Base-by-base conservation (phyloP, 2,888 invertebrate genomes). In the Elegia similella region DNA sequence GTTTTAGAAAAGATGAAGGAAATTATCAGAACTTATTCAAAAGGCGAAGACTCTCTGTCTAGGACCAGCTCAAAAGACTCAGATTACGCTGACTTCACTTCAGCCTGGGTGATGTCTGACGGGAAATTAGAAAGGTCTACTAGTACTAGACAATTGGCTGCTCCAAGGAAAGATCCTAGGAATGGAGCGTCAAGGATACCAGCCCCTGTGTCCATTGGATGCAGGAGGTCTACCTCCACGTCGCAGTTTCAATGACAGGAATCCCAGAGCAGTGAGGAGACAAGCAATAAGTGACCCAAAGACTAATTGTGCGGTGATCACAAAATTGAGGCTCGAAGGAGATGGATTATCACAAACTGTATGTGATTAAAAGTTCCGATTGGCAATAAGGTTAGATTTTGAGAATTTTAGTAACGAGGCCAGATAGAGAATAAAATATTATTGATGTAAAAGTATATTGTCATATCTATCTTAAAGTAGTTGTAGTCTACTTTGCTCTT, bases 1-100 rank as follows among this genome's bases (percentile, higher is more conserved):
- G 95, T 96, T 57, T 86, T 95, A 23, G 94, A 94, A 68, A 95
- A 96, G 77, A 94, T 96, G 85, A 95, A 96, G 73, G 95, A 94
- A 59, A 92, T 92, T 16, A 91, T 92, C 59, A 82, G 91, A 59
- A 85, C 86, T 12, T 92, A 86, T 63, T 91, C 92, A 2, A 88
- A 86, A 70, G 85, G 88, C 52, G 89, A 90, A 10, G 90, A 90
- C 58, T 85, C 88, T 10, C 69, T 91, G 65, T 89, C 89, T 1
- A 77, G 92, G 57, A 86, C 92, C 43, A 88, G 93, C 59, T 92
- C 88, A 2, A 92, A 93, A 48, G 88, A 92, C 58, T 93, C 93
- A 1, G 93, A 94, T 54, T 94, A 93, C 52, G 93, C 95, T 63
- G 95, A 95, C 65, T 93, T 95, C 75, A 95, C 95, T 7, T 93